Conservation (phyloP, 1,140 invertebrate genomes). For the Eriocheir sinensis region DNA sequence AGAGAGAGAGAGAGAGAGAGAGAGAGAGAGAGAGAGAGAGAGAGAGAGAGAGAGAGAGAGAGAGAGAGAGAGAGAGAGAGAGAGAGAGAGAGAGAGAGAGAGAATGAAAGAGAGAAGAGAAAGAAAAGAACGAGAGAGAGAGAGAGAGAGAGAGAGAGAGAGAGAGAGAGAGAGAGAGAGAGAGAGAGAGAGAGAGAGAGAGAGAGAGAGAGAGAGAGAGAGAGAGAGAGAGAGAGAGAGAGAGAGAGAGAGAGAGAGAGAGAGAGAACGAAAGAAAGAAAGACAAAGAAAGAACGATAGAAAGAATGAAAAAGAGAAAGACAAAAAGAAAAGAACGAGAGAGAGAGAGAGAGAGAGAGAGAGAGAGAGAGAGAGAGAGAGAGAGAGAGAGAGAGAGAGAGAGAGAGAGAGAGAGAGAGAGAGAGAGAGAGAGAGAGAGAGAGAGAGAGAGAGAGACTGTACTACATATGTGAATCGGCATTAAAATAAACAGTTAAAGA, state of each 20-base stretch:
- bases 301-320: neutral
- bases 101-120: neutral
- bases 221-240: neutral
- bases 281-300: neutral
- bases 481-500: too few relatives aligned
- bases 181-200: conserved; percentile 22
- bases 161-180: neutral
- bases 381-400: conserved; percentile 12
- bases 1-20: conserved; percentile 22
- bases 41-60: neutral
- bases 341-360: neutral
- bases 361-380: neutral
- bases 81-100: neutral
- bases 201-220: conserved; percentile 9
- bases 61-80: neutral
- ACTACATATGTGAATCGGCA: too few relatives aligned
- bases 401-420: too few relatives aligned
- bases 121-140: neutral
- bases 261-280: neutral
- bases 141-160: neutral
- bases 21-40: neutral
- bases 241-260: neutral
- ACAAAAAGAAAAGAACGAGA: neutral
- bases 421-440: too few relatives aligned
- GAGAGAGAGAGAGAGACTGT: too few relatives aligned